phyloP scores from a whole-genome alignment of 64 coral and sea anemone species.

The Montipora cactus region DNA sequence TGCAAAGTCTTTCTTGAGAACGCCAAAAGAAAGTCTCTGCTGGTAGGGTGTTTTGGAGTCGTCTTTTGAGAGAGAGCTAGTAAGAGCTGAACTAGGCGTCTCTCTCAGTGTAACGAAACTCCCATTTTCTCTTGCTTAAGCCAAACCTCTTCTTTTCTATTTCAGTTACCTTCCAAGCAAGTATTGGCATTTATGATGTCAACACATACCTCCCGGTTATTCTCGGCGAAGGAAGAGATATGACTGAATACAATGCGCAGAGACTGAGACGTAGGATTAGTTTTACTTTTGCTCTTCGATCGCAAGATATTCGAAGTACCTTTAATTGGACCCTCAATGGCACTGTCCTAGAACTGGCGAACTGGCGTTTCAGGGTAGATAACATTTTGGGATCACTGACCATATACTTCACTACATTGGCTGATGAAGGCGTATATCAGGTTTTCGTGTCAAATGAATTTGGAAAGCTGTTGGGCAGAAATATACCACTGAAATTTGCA shows the following conservation, averaged over 20 bases:
- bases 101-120: too few species aligned
- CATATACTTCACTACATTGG: not conserved
- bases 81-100: too few species aligned
- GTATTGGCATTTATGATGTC: not conserved
- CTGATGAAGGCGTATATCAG: conserved; percentile 53
- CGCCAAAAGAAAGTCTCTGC: too few species aligned
- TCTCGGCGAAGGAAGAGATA: not conserved
- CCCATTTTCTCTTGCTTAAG: not conserved
- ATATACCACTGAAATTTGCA: conserved; percentile 22
- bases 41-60: too few species aligned
- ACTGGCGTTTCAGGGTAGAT: not conserved
- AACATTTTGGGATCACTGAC: not conserved
- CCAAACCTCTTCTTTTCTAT: not conserved
- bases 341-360: not conserved
- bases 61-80: too few species aligned
- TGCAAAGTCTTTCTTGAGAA: too few species aligned
- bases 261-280: not conserved
- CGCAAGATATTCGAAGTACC: not conserved
- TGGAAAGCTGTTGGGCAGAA: conserved; percentile 25
- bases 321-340: conserved; percentile 21
- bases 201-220: not conserved
- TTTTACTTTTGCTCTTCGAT: not conserved
- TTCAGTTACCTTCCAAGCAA: conserved; percentile 12
- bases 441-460: conserved; percentile 47
- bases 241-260: conserved; percentile 14